Base-by-base conservation (phyloP, 2,113 vertebrate species). In the Callipepla squamata region DNA sequence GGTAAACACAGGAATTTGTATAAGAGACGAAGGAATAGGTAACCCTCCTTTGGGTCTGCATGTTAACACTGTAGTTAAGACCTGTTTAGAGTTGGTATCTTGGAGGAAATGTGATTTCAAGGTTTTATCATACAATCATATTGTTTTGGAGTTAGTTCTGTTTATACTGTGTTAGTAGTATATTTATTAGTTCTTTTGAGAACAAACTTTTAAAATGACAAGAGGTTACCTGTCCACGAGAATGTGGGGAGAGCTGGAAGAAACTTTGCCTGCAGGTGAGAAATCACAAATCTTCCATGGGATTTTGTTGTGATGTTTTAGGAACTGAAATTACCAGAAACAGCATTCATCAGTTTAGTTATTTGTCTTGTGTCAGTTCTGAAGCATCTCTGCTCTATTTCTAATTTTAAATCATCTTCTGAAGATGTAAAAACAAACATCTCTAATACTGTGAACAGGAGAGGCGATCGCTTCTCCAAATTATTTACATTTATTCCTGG, bases 21-120 rank as follows among this genome's bases (percentile, higher is more conserved):
- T 9, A 58, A 70, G 58, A 40, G 18, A 3, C 25, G 51, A 30
- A 75, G 70, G 44, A 80, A 19, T 58, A 36, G 57, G 36, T 65
- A 22, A 42, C 28, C 6, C 44, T 45, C 6, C 48, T 34, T 14
- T 16, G 13, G 12, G 21, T 18, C 50, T 91, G 57, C 13, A 7
- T 22, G 3, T 36, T 28, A 36, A 14, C 0, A 14, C 4, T 0
- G 0, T 42, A 48, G 65, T 57, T 50, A 93, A 44, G 26, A 3
- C 6, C n/a, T 40, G 32, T 13, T 0, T 28, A 13, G 2, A 14
- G 1, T 5, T 77, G 30, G 13, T 61, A 11, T 22, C 18, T 11
- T 44, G 32, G 75, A 20, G 44, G 38, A 20, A n/a, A 6, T 30
- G 66, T 10, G 26, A 22, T 53, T 36, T 22, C 42, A 13, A 21